Conservation (phyloP, 2,888 invertebrate species). For the Stenichneumon culpator region DNA sequence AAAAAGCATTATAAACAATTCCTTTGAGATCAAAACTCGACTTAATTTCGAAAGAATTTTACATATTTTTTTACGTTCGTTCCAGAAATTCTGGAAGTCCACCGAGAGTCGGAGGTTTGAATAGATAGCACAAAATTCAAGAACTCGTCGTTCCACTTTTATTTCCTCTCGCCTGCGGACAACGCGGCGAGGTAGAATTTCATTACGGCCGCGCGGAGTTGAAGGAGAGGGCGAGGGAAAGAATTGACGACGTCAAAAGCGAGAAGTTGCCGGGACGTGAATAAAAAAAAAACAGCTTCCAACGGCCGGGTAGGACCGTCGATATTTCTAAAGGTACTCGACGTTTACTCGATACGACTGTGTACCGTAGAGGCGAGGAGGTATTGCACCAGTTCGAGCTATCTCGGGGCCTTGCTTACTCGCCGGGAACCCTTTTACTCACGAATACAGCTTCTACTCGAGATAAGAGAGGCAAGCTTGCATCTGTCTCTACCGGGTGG, state of each 20-base stretch:
- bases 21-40: not conserved
- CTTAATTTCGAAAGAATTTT: not conserved
- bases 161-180: conserved; percentile 46
- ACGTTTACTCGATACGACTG: conserved; percentile 73
- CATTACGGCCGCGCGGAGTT: conserved; percentile 47
- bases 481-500: conserved; percentile 55
- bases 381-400: conserved; percentile 34
- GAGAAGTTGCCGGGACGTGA: conserved; percentile 49
- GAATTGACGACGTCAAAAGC: conserved; percentile 77
- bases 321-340: conserved; percentile 79
- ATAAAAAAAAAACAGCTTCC: conserved; percentile 20
- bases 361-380: conserved; percentile 40
- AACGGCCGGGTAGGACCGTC: conserved; percentile 65
- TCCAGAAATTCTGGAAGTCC: not conserved
- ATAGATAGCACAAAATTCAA: conserved; percentile 32
- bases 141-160: conserved; percentile 45
- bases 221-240: conserved; percentile 62
- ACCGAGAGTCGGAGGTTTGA: not conserved
- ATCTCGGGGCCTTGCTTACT: conserved; percentile 37
- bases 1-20: not conserved
- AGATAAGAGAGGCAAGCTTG: conserved; percentile 58
- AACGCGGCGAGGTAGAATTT: conserved; percentile 49
- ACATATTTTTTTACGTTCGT: not conserved
- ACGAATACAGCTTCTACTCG: conserved; percentile 47
- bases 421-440: conserved; percentile 56